Conservation (phyloP, 1,140 invertebrate species). For the Achroia grisella region DNA sequence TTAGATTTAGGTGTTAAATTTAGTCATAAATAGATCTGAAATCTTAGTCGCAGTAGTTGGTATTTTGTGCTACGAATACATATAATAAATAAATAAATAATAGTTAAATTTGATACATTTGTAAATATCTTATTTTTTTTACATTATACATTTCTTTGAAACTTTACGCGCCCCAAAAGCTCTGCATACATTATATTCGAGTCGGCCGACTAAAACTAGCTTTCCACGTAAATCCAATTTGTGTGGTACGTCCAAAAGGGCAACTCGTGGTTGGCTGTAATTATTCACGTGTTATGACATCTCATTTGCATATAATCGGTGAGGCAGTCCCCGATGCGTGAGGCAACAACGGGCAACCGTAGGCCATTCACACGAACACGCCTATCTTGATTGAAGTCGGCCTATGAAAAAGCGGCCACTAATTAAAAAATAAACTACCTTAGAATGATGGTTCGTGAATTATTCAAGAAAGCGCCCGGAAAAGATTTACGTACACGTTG, state of each 20-base stretch:
- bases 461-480: conserved; percentile 43
- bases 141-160: no score
- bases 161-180: no score
- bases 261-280: conserved; percentile 63
- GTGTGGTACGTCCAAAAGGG: conserved; percentile 59
- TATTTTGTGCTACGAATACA: no score
- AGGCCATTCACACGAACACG: conserved; percentile 67
- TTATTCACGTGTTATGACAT: conserved; percentile 73
- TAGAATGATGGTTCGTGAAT: conserved; percentile 48
- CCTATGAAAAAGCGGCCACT: conserved; percentile 67
- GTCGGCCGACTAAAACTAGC: conserved; percentile 52
- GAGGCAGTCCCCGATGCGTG: conserved; percentile 61
- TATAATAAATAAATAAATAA: no score
- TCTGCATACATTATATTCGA: conserved; percentile 41
- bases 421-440: conserved; percentile 69
- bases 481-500: conserved; percentile 40
- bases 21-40: no score
- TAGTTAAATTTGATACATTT: no score
- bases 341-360: conserved; percentile 47
- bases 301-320: conserved; percentile 71
- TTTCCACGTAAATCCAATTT: conserved; percentile 69
- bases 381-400: conserved; percentile 63
- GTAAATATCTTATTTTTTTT: no score
- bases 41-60: no score
- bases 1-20: no score